Conservation (phyloP, 2,888 invertebrate genomes). For the Choristoneura rosaceana region DNA sequence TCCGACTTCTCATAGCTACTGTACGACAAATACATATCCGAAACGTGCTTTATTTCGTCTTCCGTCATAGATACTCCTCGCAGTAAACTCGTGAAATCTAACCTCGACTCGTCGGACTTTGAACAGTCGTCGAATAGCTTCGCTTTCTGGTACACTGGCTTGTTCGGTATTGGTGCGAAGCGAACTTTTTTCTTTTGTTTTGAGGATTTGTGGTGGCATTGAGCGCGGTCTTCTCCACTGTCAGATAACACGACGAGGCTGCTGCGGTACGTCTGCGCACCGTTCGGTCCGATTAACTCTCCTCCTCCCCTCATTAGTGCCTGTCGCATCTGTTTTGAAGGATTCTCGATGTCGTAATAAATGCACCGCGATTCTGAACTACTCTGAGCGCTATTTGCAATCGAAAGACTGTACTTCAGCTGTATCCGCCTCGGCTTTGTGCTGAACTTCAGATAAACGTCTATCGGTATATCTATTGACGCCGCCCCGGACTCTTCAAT, state of each 20-base stretch:
- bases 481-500: constrained; percentile 81
- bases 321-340: constrained; percentile 68
- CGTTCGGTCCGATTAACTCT: constrained; percentile 61
- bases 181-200: constrained; percentile 65
- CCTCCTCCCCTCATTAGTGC: constrained; percentile 78
- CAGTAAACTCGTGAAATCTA: constrained; percentile 70
- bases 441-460: constrained; percentile 79
- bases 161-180: constrained; percentile 66
- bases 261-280: constrained; percentile 46
- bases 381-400: constrained; percentile 72
- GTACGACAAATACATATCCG: constrained; percentile 70
- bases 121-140: constrained; percentile 68
- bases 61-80: constrained; percentile 70
- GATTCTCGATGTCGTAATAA: constrained; percentile 78
- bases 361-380: constrained; percentile 72
- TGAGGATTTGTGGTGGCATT: constrained; percentile 43
- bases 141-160: constrained; percentile 53
- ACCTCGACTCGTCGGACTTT: constrained; percentile 70
- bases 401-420: constrained; percentile 73
- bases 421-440: constrained; percentile 76
- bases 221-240: constrained; percentile 55
- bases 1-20: constrained; percentile 70
- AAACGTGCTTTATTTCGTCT: constrained; percentile 70
- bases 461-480: constrained; percentile 78
- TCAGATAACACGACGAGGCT: constrained; percentile 62